Base-by-base conservation (phyloP, 2,113 vertebrate genomes). In the Dissostichus mawsoni region DNA sequence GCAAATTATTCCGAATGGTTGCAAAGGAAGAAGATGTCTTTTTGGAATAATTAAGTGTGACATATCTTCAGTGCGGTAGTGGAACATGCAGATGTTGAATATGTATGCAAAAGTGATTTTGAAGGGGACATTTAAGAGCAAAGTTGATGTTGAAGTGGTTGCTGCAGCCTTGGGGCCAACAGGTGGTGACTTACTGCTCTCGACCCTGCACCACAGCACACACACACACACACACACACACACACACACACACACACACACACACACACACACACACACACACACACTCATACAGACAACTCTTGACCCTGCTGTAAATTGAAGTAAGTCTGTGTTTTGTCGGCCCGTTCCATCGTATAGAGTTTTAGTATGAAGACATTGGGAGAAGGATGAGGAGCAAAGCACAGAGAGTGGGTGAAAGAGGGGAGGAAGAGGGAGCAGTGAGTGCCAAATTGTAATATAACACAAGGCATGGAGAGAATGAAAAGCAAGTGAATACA, bases 401-500 rank as follows among this genome's bases (percentile, higher is more conserved):
- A 56, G 41, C 4, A 48, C 68, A 45, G 18, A 25, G n/a, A 45
- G 13, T 29, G 52, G 10, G 36, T 17, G 41, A 50, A 76, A 45
- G 41, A 61, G 52, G 12, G 17, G 33, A 29, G 29, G 58, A 53
- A 47, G 56, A 33, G 48, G 25, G 57, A 74, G 74, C 14, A 55
- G 53, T 11, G 57, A 73, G 57, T 51, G 36, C 57, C 17, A 80
- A 82, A 76, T 58, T 62, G 56, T 59, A 76, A 45, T 62, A 17
- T 48, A 80, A 74, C 51, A 63, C n/a, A 82, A 74, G 72, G 82
- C 45, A 74, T 48, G 72, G 44, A 69, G 71, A 82, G 68, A 85
- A 89, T 83, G n/a, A 85, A 91, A 85, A 81, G 76, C 61, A 74
- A 57, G 84, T 88, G 66, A 88, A 91, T 88, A 64, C 75, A 87